phyloP scores from a whole-genome alignment of 2,888 invertebrate species.

The Drosophila colorata region DNA sequence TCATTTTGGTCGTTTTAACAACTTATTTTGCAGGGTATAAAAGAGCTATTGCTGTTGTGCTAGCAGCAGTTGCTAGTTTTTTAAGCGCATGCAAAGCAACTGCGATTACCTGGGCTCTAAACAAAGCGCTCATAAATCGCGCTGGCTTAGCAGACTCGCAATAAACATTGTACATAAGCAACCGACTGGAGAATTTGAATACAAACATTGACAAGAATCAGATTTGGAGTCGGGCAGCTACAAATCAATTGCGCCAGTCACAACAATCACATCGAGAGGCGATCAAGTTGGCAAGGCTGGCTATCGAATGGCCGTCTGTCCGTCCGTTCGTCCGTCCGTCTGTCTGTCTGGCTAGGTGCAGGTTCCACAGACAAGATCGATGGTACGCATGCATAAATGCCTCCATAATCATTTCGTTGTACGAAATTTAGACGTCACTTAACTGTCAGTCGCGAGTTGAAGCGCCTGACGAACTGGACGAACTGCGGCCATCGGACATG shows the following conservation, averaged over 20 bases:
- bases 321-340: neutral
- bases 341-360: constrained; percentile 25
- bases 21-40: neutral
- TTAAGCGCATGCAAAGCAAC: constrained; percentile 12
- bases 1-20: neutral
- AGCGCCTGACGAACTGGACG: constrained; percentile 66
- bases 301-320: neutral
- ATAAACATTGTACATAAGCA: constrained; percentile 37
- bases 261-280: constrained; percentile 51
- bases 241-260: constrained; percentile 65
- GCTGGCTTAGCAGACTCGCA: constrained; percentile 34
- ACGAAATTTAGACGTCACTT: constrained; percentile 82
- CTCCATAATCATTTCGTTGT: constrained; percentile 78
- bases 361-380: constrained; percentile 45
- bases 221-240: constrained; percentile 48
- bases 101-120: constrained; percentile 29
- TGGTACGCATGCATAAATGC: constrained; percentile 80
- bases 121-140: constrained; percentile 76
- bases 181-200: constrained; percentile 64
- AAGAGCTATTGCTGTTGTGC: neutral
- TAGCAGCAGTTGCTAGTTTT: constrained; percentile 21
- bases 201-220: constrained; percentile 66
- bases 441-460: constrained; percentile 68
- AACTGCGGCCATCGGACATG: constrained; percentile 22
- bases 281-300: constrained; percentile 28